Base-by-base conservation (phyloP, 2,113 vertebrate species). In the Columba janthina region DNA sequence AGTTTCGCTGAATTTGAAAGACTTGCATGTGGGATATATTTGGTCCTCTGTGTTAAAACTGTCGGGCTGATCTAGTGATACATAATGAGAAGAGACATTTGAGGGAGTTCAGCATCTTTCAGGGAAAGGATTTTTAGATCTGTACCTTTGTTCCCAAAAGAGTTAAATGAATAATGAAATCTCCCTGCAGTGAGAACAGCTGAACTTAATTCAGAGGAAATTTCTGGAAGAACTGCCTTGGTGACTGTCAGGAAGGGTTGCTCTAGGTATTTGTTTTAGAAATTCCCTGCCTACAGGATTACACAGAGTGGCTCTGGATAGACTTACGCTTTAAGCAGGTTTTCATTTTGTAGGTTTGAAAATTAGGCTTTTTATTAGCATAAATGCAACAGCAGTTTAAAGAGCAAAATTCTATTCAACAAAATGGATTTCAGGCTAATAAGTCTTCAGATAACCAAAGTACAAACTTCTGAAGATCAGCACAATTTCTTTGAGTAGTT, bases 161-260 rank as follows among this genome's bases (percentile, higher is more conserved):
- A 94, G 81, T 85, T 92, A 91, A 92, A 90, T 85, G 81, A 96
- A 94, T 94, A 95, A 95, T 92, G 87, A 93, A 82, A 88, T 73
- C 73, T 85, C 86, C 91, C 88, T 90, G 93, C 87, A 89, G 85
- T 61, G 66, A 90, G 86, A 95, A 94, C 85, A 93, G 73, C 66
- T 94, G 89, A 96, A 94, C 76, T 90, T 92, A 95, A 96, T 94
- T 94, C 91, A 90, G 75, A 91, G 69, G 75, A 91, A 89, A 94
- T 72, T 67, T 94, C 84, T 91, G 86, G 58, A 90, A 94, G 82
- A 88, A 16, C 38, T 66, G 79, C 82, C 44, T 70, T 44, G 69
- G 61, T 91, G 38, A 57, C 83, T 85, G 85, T 91, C 90, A 89
- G 56, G 80, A 90, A 86, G 36, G 42, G 60, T 40, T 91, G 75